phyloP scores from a whole-genome alignment of 2,113 vertebrate genomes.

The Willisornis vidua region DNA sequence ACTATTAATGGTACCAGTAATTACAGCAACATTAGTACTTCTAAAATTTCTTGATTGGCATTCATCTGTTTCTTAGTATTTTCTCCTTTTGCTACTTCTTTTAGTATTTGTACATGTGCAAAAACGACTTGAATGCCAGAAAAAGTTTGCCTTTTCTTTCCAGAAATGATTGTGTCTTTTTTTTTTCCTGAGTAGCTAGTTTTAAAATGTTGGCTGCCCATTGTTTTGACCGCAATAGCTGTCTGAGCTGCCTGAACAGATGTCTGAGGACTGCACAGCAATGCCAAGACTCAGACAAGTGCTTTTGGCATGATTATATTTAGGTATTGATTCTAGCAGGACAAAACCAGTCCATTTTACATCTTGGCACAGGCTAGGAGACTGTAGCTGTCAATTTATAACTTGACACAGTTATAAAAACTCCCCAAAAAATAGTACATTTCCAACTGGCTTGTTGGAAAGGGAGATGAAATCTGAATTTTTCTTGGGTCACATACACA shows the following conservation, averaged over 20 bases:
- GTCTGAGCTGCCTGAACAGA: constrained; percentile 41
- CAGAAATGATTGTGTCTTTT: constrained; percentile 7
- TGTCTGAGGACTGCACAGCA: constrained; percentile 21
- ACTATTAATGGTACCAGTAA: background rate
- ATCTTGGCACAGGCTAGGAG: constrained; percentile 11
- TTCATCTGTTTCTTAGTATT: background rate
- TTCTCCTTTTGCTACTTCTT: background rate
- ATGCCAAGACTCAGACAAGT: constrained; percentile 3
- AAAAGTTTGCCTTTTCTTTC: background rate
- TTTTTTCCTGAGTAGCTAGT: background rate
- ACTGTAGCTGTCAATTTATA: background rate
- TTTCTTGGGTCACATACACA: background rate
- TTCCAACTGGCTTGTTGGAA: constrained; percentile 15
- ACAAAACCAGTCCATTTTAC: constrained; percentile 14
- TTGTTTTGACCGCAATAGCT: constrained; percentile 66
- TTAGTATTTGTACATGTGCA: background rate
- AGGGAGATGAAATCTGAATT: background rate
- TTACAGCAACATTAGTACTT: background rate
- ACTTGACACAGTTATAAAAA: background rate
- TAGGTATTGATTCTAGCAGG: constrained; percentile 2
- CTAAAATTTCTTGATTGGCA: background rate
- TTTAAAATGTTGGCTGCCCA: constrained; percentile 53
- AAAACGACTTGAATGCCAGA: constrained; percentile 1
- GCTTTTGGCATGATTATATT: constrained; percentile 18
- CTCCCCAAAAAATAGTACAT: background rate